Evolutionary conservation across 2,888 invertebrate genomes (phyloP).

Genomic region (Limenitis camilla): DNA sequence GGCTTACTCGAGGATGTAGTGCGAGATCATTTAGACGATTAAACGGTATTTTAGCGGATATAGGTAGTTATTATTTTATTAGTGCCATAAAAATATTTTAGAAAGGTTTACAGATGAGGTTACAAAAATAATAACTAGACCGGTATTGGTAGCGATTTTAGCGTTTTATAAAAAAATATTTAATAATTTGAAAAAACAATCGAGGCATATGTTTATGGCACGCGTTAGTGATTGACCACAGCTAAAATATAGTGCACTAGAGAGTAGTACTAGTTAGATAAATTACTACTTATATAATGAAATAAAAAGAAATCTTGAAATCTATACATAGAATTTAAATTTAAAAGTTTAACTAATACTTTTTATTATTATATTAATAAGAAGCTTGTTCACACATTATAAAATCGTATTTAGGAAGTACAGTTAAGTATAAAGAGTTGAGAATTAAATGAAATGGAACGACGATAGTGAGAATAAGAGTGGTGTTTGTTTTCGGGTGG

Average conservation of each 20-base stretch:
- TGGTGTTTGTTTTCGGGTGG: slow-evolving; percentile 39
- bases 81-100: slow-evolving; percentile 24
- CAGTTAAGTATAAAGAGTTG: slow-evolving; percentile 52
- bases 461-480: slow-evolving; percentile 52
- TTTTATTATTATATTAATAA: slow-evolving; percentile 70
- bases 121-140: slow-evolving; percentile 8
- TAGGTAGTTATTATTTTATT: slow-evolving; percentile 20
- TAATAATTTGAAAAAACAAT: slow-evolving; percentile 16
- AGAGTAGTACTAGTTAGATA: slow-evolving; percentile 64
- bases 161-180: slow-evolving; percentile 22
- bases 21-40: slow-evolving; percentile 13
- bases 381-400: slow-evolving; percentile 74
- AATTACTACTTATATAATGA: slow-evolving; percentile 63
- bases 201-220: slow-evolving; percentile 44
- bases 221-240: slow-evolving; percentile 67
- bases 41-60: slow-evolving; percentile 4
- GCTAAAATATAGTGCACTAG: slow-evolving; percentile 71
- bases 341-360: slow-evolving; percentile 72
- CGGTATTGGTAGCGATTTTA: slow-evolving; percentile 14
- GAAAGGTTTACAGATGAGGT: slow-evolving; percentile 20
- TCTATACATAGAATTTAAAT: slow-evolving; percentile 73
- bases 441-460: slow-evolving; percentile 39
- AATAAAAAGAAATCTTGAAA: slow-evolving; percentile 63
- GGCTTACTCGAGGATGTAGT: slow-evolving; percentile 11
- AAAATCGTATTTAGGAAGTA: slow-evolving; percentile 71